Percentiles rank a stretch among this genome's conserved stretches.
Conservation (phyloP, 2,113 vertebrate genomes). For the Chionodraco myersi region DNA sequence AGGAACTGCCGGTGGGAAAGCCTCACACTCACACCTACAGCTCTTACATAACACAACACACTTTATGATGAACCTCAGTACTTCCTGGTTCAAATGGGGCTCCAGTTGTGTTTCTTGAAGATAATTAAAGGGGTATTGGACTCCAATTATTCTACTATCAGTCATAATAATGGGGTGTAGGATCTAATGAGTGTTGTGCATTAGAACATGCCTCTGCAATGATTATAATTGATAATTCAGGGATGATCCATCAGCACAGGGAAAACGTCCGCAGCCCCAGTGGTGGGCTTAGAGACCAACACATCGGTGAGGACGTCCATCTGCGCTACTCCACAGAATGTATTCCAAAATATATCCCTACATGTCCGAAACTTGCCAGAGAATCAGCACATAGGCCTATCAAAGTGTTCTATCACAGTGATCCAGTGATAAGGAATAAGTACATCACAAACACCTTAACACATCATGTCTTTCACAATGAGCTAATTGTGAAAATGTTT, state of each 20-base stretch:
- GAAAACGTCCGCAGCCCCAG: neutral
- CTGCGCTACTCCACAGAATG: neutral
- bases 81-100: neutral
- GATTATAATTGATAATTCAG: too few species aligned
- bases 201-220: too few species aligned
- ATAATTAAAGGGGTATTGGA: neutral
- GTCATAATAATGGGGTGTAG: too few species aligned
- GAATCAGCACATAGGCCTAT: neutral
- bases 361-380: neutral
- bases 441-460: neutral
- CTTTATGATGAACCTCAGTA: neutral
- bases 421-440: neutral
- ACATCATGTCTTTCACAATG: neutral
- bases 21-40: neutral
- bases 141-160: too few species aligned
- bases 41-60: fast-evolving
- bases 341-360: neutral
- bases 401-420: neutral
- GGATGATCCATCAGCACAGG: too few species aligned
- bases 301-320: neutral
- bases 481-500: neutral
- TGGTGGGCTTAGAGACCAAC: neutral
- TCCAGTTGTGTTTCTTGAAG: neutral
- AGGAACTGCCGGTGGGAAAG: neutral
- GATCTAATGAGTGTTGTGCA: too few species aligned